Conservation (phyloP, 2,113 vertebrate genomes). For the Dasyurus viverrinus region DNA sequence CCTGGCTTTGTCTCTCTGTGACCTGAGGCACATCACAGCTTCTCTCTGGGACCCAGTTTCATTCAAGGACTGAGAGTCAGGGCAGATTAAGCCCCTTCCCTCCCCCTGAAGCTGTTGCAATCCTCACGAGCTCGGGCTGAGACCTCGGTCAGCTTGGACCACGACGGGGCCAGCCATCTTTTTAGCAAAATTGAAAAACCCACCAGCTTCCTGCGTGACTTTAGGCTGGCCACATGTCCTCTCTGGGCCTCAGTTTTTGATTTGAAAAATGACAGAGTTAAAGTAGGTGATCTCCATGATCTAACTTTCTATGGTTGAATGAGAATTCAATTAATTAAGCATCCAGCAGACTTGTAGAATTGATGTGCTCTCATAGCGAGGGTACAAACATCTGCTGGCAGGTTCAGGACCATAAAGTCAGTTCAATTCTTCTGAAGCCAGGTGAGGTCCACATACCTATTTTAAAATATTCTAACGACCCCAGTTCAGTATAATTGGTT, state of each 20-base stretch:
- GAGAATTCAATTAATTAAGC: not conserved
- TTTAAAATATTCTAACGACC: not conserved
- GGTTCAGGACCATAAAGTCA: not conserved
- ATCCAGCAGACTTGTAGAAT: not conserved
- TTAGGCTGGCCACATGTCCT: rapidly evolving
- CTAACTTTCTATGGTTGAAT: no score
- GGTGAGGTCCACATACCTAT: not conserved
- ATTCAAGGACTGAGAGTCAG: not conserved
- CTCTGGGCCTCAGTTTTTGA: not conserved
- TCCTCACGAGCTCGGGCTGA: not conserved
- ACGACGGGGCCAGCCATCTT: not conserved
- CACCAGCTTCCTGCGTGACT: not conserved
- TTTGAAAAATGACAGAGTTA: not conserved
- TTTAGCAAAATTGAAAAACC: not conserved
- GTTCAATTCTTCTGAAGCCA: not conserved
- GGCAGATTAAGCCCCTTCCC: not conserved
- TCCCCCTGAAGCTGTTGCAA: not conserved
- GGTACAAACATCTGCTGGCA: not conserved
- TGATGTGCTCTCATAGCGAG: not conserved
- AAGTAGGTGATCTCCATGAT: not conserved
- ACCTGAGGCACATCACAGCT: not conserved
- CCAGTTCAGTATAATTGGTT: not conserved
- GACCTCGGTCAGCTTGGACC: not conserved
- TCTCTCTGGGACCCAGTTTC: not conserved
- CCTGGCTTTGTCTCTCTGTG: not conserved